Conservation (phyloP, 1,140 invertebrate genomes). For the Hermetia illucens region DNA sequence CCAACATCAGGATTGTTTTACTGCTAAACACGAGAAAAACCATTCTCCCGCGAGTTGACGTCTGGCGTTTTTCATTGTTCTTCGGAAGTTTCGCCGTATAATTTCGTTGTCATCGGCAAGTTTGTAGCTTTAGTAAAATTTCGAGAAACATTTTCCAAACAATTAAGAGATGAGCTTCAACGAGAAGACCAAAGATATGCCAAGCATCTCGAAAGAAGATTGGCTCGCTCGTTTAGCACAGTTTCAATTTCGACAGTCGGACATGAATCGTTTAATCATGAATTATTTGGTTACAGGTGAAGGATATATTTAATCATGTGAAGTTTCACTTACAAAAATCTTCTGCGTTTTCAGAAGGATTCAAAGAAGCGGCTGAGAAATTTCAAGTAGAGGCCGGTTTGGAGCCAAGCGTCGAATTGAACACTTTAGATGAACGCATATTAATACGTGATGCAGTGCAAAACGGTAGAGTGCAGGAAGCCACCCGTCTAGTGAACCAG, state of each 20-base stretch:
- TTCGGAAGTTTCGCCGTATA: too few relatives aligned
- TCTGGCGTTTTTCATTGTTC: too few relatives aligned
- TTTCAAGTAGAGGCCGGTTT: constrained; percentile 90
- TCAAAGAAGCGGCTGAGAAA: constrained; percentile 95
- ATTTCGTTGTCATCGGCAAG: too few relatives aligned
- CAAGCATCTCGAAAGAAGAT: constrained; percentile 36
- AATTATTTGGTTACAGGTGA: constrained; percentile 94
- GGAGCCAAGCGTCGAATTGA: constrained; percentile 71
- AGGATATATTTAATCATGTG: constrained; percentile 3
- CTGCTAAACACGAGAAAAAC: too few relatives aligned
- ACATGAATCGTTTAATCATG: constrained; percentile 97
- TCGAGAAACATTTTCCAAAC: too few relatives aligned
- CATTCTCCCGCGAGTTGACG: too few relatives aligned
- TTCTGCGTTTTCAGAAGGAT: constrained; percentile 61
- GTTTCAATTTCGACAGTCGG: constrained; percentile 70
- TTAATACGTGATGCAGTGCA: constrained; percentile 90
- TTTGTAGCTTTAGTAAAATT: too few relatives aligned
- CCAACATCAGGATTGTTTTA: too few relatives aligned
- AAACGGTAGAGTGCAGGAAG: constrained; percentile 82
- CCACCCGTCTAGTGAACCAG: constrained; percentile 85
- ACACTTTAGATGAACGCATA: constrained; percentile 84
- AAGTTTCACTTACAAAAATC: constrained; percentile 1
- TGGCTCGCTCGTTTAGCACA: constrained; percentile 59
- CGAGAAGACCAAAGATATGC: not conserved
- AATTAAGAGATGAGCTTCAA: too few relatives aligned